A percentile compares a stretch with the other conserved stretches of the same genome.
Evolutionary conservation across 2,113 vertebrate genomes (phyloP).

Genomic region (Aspidoscelis tigris): DNA sequence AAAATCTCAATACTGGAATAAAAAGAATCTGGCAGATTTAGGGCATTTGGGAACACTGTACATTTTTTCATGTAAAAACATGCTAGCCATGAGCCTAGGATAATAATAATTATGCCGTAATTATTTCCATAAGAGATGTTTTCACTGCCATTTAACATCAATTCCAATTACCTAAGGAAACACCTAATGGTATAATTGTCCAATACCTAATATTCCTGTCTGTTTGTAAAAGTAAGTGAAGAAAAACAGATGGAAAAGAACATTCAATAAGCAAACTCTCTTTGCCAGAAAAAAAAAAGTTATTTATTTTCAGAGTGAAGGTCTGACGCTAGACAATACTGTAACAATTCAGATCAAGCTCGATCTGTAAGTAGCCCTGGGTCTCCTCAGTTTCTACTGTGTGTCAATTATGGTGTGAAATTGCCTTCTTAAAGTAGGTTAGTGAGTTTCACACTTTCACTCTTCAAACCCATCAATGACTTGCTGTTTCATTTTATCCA

Average conservation of each 20-base stretch:
- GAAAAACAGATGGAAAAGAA: constrained; percentile 23
- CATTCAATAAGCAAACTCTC: background rate
- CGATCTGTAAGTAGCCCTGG: background rate
- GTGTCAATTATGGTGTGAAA: constrained; percentile 11
- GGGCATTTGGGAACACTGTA: background rate
- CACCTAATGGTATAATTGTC: background rate
- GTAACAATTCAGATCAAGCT: constrained; percentile 21
- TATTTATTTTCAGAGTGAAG: background rate
- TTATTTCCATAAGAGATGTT: background rate
- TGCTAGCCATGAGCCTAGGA: background rate
- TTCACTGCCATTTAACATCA: background rate
- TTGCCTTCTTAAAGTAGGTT: background rate
- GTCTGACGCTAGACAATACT: background rate
- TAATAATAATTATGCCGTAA: background rate
- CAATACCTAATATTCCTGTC: constrained; percentile 5
- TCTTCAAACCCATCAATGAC: background rate
- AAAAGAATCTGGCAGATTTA: background rate
- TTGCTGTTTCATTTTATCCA: background rate
- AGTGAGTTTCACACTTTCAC: background rate
- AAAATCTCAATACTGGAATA: background rate
- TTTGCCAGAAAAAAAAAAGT: constrained; percentile 2
- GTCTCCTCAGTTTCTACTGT: background rate
- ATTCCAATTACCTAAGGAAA: background rate
- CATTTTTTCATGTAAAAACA: background rate
- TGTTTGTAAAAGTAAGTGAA: background rate